These are phyloP conservation scores for Holotrichia oblita DNA, from an alignment of 1,140 invertebrate species.

Conservation along the genomic window DNA sequence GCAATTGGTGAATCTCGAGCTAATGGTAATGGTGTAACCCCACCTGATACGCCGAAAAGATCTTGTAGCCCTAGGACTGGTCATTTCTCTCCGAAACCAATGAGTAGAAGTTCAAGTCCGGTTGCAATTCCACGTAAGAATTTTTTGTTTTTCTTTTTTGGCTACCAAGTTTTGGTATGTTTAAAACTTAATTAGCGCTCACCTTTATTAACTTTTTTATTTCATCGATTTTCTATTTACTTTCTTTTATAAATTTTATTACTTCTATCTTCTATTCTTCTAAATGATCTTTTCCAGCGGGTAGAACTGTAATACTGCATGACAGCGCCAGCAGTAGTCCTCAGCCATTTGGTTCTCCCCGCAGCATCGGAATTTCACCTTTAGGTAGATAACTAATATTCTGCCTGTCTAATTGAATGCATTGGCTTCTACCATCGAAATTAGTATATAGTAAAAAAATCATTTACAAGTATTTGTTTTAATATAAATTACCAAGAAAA, in stretches of 20 bases:
- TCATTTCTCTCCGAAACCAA: constrained; percentile 62
- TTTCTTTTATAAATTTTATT: constrained; percentile 37
- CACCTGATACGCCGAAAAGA: constrained; percentile 74
- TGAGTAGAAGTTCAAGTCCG: constrained; percentile 70
- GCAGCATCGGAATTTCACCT: constrained; percentile 68
- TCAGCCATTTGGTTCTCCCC: constrained; percentile 65
- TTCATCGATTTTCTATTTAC: constrained; percentile 24
- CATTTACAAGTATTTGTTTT: too few relatives aligned
- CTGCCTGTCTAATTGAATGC: not conserved
- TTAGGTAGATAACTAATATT: constrained; percentile 58
- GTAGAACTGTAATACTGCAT: constrained; percentile 47
- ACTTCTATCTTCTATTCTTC: constrained; percentile 2
- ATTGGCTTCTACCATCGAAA: too few relatives aligned
- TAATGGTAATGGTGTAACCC: constrained; percentile 81
- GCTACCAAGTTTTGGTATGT: not conserved
- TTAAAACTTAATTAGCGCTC: too few relatives aligned
- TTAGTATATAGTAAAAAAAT: too few relatives aligned
- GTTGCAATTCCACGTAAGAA: constrained; percentile 64
- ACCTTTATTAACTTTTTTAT: not conserved
- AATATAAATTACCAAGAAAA: too few relatives aligned
- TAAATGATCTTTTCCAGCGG: constrained; percentile 38
- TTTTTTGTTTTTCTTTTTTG: not conserved
- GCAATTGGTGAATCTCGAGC: constrained; percentile 76
- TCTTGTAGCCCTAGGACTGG: constrained; percentile 65
- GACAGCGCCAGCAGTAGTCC: constrained; percentile 67